Evolutionary conservation across 2,797 vertebrate genomes (phyloP).

Genomic region (Bradypus variegatus): DNA sequence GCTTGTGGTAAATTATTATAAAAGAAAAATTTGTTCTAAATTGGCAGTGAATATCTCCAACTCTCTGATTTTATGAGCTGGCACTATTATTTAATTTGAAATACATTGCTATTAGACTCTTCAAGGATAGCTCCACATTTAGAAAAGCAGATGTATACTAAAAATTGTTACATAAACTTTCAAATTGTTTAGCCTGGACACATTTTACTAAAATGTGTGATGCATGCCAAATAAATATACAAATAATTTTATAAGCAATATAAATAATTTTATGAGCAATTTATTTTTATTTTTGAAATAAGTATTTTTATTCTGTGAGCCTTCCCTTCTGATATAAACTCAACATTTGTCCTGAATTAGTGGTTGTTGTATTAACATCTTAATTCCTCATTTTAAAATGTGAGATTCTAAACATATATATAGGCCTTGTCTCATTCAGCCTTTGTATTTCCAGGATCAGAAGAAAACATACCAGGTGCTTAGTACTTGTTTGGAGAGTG

Average conservation of each 20-base stretch:
- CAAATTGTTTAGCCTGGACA: background rate
- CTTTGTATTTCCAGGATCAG: background rate
- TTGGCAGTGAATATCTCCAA: background rate
- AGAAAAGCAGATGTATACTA: background rate
- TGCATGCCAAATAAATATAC: background rate
- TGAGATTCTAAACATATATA: background rate
- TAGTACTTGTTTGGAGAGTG: background rate
- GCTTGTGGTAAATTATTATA: background rate
- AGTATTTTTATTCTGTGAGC: background rate
- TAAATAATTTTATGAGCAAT: background rate
- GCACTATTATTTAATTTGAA: background rate
- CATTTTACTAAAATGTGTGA: background rate
- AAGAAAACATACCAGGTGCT: background rate
- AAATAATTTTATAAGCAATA: background rate
- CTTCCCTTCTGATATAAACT: background rate
- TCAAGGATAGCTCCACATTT: background rate
- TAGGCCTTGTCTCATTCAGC: background rate
- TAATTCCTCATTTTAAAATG: background rate
- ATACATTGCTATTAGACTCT: background rate
- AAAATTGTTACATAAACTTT: background rate
- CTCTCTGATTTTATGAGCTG: background rate
- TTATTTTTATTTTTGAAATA: background rate
- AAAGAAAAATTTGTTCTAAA: background rate
- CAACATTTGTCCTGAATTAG: background rate
- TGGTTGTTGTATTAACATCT: background rate